Base-by-base conservation (phyloP, 64 coral and sea anemone species). In the Acropora yongei region DNA sequence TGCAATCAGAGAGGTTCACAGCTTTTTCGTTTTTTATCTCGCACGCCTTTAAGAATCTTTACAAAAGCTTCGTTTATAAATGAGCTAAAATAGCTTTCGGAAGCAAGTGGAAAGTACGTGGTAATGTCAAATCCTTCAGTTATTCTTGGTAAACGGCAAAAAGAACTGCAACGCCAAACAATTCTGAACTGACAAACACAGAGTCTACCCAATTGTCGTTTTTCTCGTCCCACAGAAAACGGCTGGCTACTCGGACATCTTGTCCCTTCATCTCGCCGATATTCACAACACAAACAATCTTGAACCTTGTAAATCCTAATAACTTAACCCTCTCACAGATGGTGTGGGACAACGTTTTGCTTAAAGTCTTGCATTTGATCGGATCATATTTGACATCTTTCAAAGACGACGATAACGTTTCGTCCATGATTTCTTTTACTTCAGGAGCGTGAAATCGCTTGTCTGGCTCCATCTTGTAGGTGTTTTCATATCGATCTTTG, bases 201-300 rank as follows among this genome's bases (percentile, higher is more conserved):
- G 94, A 88, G 86, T 95, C 94, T 46, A 99, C 94, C 94, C 91
- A 93, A 30, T 96, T 96, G 57, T 99, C 97, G 67, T 99, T 88
- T 83, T 99, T 99, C 79, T 99, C 97, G 60, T 99, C 93, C 97
- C 97, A 99, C 61, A 99, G 83, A 93, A 95, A 99, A 51, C 97
- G 94, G 75, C 97, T 99, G 41, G 94, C 97, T 71, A 96, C 83
- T 66, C 97, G 88, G 55, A 96, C 80, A 47, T 89, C 97, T 92
- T 99, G 97, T 20, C 84, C 92, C 40, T 99, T 99, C 19, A 95
- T 99, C 81, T 99, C 88, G 41, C 91, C 94, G 86, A 99, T 99
- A 46, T 86, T 96, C 20, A 99, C 97, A 47, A 88, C 89, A 55
- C 81, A 93, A 80, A 96, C 65, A 30, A 96, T 93, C 89, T 99